phyloP scores from a whole-genome alignment of 2,113 vertebrate genomes.

The Mus musculus region GRCm39 chr17:83927501-83928000 shows the following conservation, averaged over 20 bases:
- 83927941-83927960: slow-evolving; percentile 41
- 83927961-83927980: background rate
- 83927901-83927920: background rate
- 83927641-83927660: background rate
- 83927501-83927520: too few species aligned
- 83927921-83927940: background rate
- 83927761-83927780: background rate
- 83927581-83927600: background rate
- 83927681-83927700: background rate
- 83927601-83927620: background rate
- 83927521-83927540: background rate
- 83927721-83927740: background rate
- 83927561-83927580: background rate
- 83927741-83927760: background rate
- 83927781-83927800: background rate
- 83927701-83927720: background rate
- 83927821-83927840: background rate
- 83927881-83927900: background rate
- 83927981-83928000: background rate
- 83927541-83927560: too few species aligned
- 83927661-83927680: background rate
- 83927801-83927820: background rate
- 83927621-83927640: background rate
- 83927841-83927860: background rate
- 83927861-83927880: background rate